Evolutionary conservation across 2,113 vertebrate genomes (phyloP).

Genomic region (Alligator sinensis): DNA sequence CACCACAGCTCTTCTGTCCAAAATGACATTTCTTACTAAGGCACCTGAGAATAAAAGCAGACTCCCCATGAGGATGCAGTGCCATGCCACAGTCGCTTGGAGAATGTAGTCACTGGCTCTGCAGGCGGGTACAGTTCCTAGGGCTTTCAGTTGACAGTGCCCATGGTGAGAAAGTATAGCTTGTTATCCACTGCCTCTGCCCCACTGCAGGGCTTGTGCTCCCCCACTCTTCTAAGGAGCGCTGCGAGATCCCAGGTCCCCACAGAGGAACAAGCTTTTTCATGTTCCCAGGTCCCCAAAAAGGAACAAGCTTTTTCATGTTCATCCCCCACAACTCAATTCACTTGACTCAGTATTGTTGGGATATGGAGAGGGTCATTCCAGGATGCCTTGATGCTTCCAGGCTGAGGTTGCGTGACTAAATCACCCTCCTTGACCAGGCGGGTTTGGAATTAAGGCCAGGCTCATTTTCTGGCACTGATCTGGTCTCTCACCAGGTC

Average conservation of each 20-base stretch:
- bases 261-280: not conserved
- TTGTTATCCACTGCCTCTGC: not conserved
- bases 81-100: not conserved
- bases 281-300: not conserved
- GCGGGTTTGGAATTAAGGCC: not conserved
- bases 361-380: not conserved
- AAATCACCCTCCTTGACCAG: not conserved
- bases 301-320: not conserved
- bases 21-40: not conserved
- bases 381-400: not conserved
- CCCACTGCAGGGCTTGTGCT: not conserved
- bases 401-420: not conserved
- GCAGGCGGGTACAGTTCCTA: not conserved
- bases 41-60: not conserved
- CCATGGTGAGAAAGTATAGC: not conserved
- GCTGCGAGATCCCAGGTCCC: not conserved
- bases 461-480: not conserved
- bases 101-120: not conserved
- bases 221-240: not conserved
- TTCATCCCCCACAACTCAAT: not conserved
- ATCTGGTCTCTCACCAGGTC: not conserved
- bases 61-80: not conserved
- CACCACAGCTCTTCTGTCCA: not conserved
- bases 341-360: not conserved
- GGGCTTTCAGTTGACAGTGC: not conserved